Evolutionary conservation across 2,888 invertebrate genomes (phyloP).

Genomic region (Pandemis cinnamomeana): DNA sequence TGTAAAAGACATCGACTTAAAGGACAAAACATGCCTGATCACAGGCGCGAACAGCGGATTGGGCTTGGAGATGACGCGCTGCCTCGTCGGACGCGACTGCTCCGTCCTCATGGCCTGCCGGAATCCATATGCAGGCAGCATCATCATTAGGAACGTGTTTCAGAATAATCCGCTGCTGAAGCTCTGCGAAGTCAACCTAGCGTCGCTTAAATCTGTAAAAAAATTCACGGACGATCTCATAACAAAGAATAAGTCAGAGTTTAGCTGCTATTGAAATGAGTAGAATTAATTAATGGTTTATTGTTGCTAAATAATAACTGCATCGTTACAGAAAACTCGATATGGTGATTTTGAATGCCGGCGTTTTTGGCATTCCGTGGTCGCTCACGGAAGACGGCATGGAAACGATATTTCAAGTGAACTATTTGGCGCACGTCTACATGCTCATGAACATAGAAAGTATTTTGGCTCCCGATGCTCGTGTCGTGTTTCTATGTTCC

Average conservation of each 20-base stretch:
- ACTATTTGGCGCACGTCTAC: conserved; percentile 92
- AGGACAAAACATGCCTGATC: conserved; percentile 91
- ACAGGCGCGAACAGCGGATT: conserved; percentile 98
- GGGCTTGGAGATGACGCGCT: conserved; percentile 94
- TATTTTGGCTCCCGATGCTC: conserved; percentile 86
- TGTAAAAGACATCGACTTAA: conserved; percentile 91
- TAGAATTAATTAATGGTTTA: background rate
- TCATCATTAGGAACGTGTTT: conserved; percentile 57
- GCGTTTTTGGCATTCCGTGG: conserved; percentile 90
- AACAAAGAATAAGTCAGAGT: conserved; percentile 58
- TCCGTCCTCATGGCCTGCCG: conserved; percentile 94
- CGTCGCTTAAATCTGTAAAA: conserved; percentile 71
- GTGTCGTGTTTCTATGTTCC: conserved; percentile 94
- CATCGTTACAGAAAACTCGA: conserved; percentile 85
- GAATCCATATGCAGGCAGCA: conserved; percentile 86
- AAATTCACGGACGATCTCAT: conserved; percentile 63
- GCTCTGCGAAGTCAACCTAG: conserved; percentile 67
- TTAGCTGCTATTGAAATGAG: background rate
- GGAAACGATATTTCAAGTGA: conserved; percentile 94
- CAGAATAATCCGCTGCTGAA: conserved; percentile 55
- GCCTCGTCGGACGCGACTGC: conserved; percentile 92
- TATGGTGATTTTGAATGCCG: conserved; percentile 92
- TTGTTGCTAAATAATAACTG: background rate
- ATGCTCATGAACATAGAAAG: conserved; percentile 89
- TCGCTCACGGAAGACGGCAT: conserved; percentile 89